Percentiles rank a stretch among this genome's conserved stretches.
These are phyloP conservation scores for Poecile montanus DNA, from an alignment of 2,797 vertebrate species.

Conservation along the genomic window DNA sequence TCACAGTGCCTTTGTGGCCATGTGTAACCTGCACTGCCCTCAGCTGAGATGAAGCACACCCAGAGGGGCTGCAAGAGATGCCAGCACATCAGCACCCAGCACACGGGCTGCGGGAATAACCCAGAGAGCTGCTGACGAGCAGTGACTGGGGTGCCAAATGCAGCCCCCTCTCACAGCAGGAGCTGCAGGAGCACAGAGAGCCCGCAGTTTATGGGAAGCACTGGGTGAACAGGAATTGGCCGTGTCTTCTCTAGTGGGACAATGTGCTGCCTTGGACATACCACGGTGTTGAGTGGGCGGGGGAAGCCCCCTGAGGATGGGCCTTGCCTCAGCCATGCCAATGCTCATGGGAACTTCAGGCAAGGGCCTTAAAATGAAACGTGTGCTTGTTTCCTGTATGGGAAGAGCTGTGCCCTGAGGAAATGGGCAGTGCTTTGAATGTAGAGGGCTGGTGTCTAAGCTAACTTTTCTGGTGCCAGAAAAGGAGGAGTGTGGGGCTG, in stretches of 20 bases:
- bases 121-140: neutral
- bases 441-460: neutral
- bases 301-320: neutral
- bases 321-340: neutral
- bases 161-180: neutral
- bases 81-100: neutral
- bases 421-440: neutral
- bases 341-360: neutral
- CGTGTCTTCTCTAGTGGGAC: neutral
- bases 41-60: neutral
- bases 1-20: neutral
- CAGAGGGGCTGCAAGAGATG: neutral
- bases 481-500: neutral
- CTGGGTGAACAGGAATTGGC: neutral
- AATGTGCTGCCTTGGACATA: neutral
- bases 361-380: neutral
- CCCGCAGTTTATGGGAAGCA: neutral
- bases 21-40: neutral
- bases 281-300: fast-evolving
- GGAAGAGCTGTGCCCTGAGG: neutral
- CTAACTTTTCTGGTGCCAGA: neutral
- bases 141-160: neutral
- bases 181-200: neutral
- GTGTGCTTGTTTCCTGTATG: neutral
- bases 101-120: neutral